Evolutionary conservation across 2,113 vertebrate genomes (phyloP), one percentile per base, ranked within the genome.

Genomic region (Triplophysa tibetana): DNA sequence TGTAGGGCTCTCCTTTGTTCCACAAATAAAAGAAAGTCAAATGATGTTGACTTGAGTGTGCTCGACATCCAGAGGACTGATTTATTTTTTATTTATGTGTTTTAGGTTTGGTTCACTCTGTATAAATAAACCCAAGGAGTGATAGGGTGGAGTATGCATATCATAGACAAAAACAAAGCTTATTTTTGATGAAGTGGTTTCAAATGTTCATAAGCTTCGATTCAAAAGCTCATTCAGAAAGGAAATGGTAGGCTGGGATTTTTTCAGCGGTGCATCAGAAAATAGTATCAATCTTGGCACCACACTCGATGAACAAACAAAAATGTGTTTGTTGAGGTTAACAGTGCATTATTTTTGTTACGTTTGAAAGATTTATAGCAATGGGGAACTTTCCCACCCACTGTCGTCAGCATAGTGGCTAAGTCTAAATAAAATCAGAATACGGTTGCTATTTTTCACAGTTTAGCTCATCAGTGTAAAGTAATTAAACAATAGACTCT

Each of bases 121-220:
- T 79, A 68, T 76, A 79, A 81, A 81, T 81, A 84, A 83, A 75
- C 73, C 68, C 43, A 45, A 60, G 48, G 77, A 80, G 70, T 77
- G 56, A 75, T 63, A 64, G 33, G 33, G n/a, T 13, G 19, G 29
- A 8, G 50, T 61, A 63, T 33, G 65, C 60, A 77, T 72, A 56
- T 54, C 48, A 23, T 74, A 74, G 52, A 43, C 61, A 45, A 52
- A 67, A 81, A 78, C 58, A 82, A 80, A 77, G 77, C 43, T 61
- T 65, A 45, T 63, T 38, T 80, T 66, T 83, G 82, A 80, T 83
- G 76, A 76, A 65, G 60, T 70, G 66, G 61, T 29, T 38, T 64
- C 23, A 26, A 45, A 23, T 33, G 38, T 29, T 76, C 38, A 63
- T 83, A 80, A 83, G 66, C 66, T 16, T 56, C 41, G 58, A 77